These are phyloP conservation scores for Hydrotaea cyrtoneurina DNA, from an alignment of 2,888 invertebrate species.

Conservation along the genomic window DNA sequence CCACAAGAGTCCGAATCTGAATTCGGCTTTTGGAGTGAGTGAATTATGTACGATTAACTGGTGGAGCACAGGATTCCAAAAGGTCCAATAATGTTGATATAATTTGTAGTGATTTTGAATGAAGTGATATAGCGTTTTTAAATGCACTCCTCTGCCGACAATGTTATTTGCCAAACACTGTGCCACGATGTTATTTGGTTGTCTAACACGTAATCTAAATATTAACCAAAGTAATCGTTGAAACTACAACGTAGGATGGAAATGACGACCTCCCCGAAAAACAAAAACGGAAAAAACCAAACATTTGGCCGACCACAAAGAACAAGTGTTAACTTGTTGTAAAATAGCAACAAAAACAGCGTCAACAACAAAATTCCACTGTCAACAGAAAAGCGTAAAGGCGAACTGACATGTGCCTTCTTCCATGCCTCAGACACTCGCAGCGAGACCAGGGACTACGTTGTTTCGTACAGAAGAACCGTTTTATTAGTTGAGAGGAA, in stretches of 20 bases:
- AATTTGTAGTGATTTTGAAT: too few relatives aligned
- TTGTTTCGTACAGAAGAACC: not conserved
- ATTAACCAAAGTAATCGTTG: slow-evolving; percentile 17
- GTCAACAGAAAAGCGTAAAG: slow-evolving; percentile 27
- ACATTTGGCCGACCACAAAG: slow-evolving; percentile 26
- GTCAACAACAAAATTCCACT: slow-evolving; percentile 13
- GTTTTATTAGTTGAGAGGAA: not conserved
- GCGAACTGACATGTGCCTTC: not conserved
- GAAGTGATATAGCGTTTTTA: too few relatives aligned
- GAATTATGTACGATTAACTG: not conserved
- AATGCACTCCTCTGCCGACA: not conserved
- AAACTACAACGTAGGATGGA: slow-evolving; percentile 8
- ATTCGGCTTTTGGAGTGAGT: not conserved
- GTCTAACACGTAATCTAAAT: slow-evolving; percentile 28
- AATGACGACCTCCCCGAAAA: slow-evolving; percentile 15
- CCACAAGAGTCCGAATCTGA: not conserved
- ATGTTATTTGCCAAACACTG: not conserved
- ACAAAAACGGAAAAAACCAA: not conserved
- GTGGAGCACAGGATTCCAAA: not conserved
- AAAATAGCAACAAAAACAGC: slow-evolving; percentile 33
- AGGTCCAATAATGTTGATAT: not conserved
- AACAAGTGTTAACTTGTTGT: slow-evolving; percentile 38
- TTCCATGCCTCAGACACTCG: not conserved
- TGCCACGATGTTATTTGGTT: not conserved
- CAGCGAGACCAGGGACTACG: not conserved